Conservation (phyloP, 1,140 invertebrate genomes). For the Drosophila athabasca region DNA sequence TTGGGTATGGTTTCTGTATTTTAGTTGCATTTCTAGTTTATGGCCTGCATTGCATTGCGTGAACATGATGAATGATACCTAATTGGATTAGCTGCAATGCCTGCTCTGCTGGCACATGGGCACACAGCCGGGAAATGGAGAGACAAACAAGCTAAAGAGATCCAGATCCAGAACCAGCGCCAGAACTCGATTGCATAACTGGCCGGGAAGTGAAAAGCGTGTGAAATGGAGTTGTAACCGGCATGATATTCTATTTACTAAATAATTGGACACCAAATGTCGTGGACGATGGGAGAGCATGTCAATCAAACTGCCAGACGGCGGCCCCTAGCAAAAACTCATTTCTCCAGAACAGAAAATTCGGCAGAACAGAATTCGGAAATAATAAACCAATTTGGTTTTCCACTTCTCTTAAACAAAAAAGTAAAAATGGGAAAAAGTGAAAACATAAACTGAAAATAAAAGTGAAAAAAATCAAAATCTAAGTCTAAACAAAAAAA, state of each 20-base stretch:
- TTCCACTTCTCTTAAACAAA: no score
- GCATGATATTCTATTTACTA: slow-evolving; percentile 54
- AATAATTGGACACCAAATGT: slow-evolving; percentile 55
- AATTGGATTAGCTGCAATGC: slow-evolving; percentile 70
- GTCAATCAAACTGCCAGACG: slow-evolving; percentile 26
- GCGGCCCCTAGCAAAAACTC: background rate
- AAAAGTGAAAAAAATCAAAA: no score
- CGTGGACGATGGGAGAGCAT: slow-evolving; percentile 30
- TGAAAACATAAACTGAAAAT: no score
- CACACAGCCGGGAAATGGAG: slow-evolving; percentile 48
- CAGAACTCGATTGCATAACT: slow-evolving; percentile 66
- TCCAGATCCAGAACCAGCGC: slow-evolving; percentile 12
- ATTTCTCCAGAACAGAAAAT: no score
- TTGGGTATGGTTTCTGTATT: background rate
- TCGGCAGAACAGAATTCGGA: no score
- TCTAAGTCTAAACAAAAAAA: no score
- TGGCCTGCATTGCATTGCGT: slow-evolving; percentile 73
- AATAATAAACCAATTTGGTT: no score
- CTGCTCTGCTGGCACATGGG: slow-evolving; percentile 15
- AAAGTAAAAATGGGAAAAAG: no score
- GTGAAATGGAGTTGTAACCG: slow-evolving; percentile 62
- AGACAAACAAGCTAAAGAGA: slow-evolving; percentile 31
- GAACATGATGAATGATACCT: slow-evolving; percentile 74
- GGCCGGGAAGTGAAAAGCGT: slow-evolving; percentile 43
- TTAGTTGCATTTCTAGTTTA: slow-evolving; percentile 62